Base-by-base conservation (phyloP, 2,888 invertebrate species). In the Myopa tessellatipennis region DNA sequence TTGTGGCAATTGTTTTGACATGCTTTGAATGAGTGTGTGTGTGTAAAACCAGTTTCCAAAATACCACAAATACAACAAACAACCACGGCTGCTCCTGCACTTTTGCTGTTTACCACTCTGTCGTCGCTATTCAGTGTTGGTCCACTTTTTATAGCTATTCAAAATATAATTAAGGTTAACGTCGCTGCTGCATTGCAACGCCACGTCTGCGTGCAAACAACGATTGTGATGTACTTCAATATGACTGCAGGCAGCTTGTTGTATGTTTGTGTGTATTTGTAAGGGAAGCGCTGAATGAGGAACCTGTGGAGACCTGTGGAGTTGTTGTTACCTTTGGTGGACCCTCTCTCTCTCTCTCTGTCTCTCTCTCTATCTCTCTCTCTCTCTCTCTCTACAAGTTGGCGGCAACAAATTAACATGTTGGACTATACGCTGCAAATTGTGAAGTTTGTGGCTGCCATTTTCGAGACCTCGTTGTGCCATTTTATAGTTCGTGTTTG, bases 231-330 rank as follows among this genome's bases (percentile, higher is more conserved):
- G 73, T 61, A 73, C 78, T 77, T 76, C 74, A 77, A 79, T 77
- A 76, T 75, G 78, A 76, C 75, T 78, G 77, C 77, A 10, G 38
- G 38, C 65, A 71, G 69, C 77, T 76, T 76, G 70, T 76, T 76
- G 74, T 78, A 72, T 74, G 80, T 74, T 6, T 45, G 26, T 2
- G 36, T 38, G 8, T 55, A 71, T 77, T 78, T 55, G 70, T 71
- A 67, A 78, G 40, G 61, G 71, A 74, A 55, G 38, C 4, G 26
- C 26, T 26, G 26, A 26, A 26, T 26, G 40, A 18, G 26, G 63
- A 18, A 18, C 36, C 50, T 5, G 52, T 34, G 50, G 34, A 7
- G 36, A 45, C n/a, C 14, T 40, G 45, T 16, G 16, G 55, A 55
- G 55, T 55, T 55, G 26, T 26, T 26, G 26, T 26, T 26, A 26